phyloP scores from a whole-genome alignment of 2,888 invertebrate genomes.

The Thymelicus lineola region DNA sequence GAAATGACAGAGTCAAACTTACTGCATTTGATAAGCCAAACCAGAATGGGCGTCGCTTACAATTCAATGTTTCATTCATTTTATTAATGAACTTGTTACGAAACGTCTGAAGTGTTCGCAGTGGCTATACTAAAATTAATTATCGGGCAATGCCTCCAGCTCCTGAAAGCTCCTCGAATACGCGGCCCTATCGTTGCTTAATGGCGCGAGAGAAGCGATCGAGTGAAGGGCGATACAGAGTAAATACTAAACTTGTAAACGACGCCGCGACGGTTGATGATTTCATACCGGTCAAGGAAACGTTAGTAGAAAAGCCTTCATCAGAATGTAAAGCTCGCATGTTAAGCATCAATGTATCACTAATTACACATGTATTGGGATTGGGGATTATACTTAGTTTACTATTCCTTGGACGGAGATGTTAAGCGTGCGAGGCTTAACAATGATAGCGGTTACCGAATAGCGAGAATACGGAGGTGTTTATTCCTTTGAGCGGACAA shows the following conservation, averaged over 20 bases:
- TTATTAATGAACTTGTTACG: constrained; percentile 7
- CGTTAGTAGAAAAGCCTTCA: constrained; percentile 59
- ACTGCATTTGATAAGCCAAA: background rate
- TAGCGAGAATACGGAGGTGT: constrained; percentile 18
- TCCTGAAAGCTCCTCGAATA: constrained; percentile 59
- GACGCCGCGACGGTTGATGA: constrained; percentile 67
- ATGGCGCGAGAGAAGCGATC: constrained; percentile 62
- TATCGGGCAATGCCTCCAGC: constrained; percentile 49
- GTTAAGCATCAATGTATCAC: constrained; percentile 24
- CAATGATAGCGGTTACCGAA: constrained; percentile 43
- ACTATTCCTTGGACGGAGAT: constrained; percentile 17
- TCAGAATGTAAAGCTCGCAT: constrained; percentile 33
- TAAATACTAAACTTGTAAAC: constrained; percentile 70
- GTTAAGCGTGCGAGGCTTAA: constrained; percentile 20
- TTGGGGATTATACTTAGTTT: constrained; percentile 30
- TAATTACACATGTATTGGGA: constrained; percentile 35
- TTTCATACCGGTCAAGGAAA: constrained; percentile 80
- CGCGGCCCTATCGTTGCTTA: constrained; percentile 60
- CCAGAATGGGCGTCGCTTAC: background rate
- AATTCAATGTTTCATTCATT: background rate
- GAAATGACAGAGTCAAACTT: background rate
- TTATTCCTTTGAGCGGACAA: constrained; percentile 23
- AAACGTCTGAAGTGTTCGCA: constrained; percentile 18
- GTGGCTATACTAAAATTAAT: constrained; percentile 51
- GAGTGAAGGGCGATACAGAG: constrained; percentile 68